phyloP scores from a whole-genome alignment of 2,888 invertebrate species.

The Spicauda simplicius region DNA sequence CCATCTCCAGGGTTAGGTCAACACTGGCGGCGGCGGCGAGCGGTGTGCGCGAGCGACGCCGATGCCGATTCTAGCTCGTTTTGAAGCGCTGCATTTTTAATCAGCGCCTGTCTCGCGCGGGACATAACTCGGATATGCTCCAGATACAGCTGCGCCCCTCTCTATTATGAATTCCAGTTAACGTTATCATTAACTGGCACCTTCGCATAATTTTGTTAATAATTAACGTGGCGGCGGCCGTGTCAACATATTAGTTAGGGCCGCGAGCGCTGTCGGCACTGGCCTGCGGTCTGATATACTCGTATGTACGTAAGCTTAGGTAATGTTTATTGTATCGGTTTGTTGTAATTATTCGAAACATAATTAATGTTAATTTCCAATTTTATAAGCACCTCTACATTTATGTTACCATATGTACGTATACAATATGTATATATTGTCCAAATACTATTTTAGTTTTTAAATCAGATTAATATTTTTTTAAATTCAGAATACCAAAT shows the following conservation, averaged over 20 bases:
- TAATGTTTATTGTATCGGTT: neutral
- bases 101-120: conserved; percentile 80
- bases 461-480: no score
- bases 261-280: conserved; percentile 24
- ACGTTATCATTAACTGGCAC: conserved; percentile 81
- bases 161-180: conserved; percentile 82
- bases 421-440: no score
- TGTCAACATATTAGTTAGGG: conserved; percentile 52
- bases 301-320: conserved; percentile 14
- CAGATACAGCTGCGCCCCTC: conserved; percentile 77
- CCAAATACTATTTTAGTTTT: neutral
- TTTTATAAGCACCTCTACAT: no score
- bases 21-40: conserved; percentile 59
- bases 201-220: conserved; percentile 77
- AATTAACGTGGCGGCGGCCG: conserved; percentile 69
- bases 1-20: conserved; percentile 63
- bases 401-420: no score
- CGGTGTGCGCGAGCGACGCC: conserved; percentile 76
- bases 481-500: no score
- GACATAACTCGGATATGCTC: conserved; percentile 80
- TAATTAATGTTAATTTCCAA: neutral
- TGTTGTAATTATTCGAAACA: conserved; percentile 11
- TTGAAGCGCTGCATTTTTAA: conserved; percentile 82
- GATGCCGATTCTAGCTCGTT: conserved; percentile 75
- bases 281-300: conserved; percentile 26